Evolutionary conservation across 2,113 vertebrate genomes (phyloP).

Genomic region (Sphyrna mokarran): DNA sequence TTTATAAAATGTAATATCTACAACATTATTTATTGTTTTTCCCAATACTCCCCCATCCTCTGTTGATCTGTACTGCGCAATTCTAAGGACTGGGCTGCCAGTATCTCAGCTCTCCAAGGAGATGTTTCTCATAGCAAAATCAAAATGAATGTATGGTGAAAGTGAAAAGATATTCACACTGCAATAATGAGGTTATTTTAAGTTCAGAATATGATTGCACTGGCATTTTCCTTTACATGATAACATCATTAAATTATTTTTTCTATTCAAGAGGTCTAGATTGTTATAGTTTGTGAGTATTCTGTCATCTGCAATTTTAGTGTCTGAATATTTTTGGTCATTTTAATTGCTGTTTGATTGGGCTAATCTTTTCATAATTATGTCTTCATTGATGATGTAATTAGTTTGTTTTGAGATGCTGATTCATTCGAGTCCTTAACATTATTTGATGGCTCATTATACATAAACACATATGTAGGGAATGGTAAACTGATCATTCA

Average conservation of each 20-base stretch:
- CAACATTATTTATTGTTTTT: background rate
- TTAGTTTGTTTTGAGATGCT: background rate
- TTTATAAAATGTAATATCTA: background rate
- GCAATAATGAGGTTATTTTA: slow-evolving; percentile 14
- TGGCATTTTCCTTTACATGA: background rate
- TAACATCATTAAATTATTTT: slow-evolving; percentile 17
- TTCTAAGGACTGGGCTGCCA: no score
- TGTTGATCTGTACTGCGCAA: background rate
- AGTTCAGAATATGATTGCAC: slow-evolving; percentile 6
- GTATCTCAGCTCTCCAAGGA: background rate
- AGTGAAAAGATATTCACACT: background rate
- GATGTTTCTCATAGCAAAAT: background rate
- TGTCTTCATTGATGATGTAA: background rate
- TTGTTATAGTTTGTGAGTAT: background rate
- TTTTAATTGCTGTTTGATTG: background rate
- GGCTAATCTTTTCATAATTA: background rate
- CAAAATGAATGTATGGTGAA: background rate
- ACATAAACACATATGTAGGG: background rate
- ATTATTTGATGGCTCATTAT: background rate
- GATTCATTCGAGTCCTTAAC: background rate
- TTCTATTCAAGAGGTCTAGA: background rate
- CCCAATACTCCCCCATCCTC: background rate
- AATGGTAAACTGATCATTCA: background rate
- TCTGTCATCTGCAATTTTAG: background rate
- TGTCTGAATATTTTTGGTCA: background rate